phyloP scores from a whole-genome alignment of 2,797 vertebrate species.

The Rachycentron canadum region DNA sequence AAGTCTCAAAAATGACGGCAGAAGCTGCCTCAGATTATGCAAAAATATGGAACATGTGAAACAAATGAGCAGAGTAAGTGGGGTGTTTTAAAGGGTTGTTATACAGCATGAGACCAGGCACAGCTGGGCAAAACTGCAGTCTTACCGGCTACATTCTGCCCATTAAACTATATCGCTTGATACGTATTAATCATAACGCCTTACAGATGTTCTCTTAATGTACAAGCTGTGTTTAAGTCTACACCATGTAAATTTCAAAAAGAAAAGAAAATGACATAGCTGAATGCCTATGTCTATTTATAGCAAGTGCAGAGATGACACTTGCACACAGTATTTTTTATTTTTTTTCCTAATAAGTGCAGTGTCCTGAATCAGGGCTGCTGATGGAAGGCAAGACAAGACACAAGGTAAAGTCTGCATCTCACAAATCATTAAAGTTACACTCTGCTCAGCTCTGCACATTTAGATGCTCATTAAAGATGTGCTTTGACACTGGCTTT shows the following conservation, averaged over 20 bases:
- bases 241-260: constrained; percentile 3
- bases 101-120: neutral
- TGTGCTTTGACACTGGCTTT: constrained; percentile 57
- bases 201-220: constrained; percentile 14
- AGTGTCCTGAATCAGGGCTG: constrained; percentile 47
- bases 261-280: constrained; percentile 13
- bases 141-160: too few species aligned
- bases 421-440: constrained; percentile 67
- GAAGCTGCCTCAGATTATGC: neutral
- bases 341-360: constrained; percentile 41
- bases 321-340: constrained; percentile 21
- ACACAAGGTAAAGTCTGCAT: constrained; percentile 48
- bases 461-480: constrained; percentile 71
- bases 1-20: constrained; percentile 25
- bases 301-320: constrained; percentile 19
- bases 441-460: constrained; percentile 63
- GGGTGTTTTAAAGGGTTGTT: neutral
- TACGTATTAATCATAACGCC: neutral
- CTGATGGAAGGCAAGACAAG: constrained; percentile 56
- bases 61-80: neutral
- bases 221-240: neutral
- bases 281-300: constrained; percentile 21
- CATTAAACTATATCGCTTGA: neutral
- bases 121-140: neutral
- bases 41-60: constrained; percentile 31